Base-by-base conservation (phyloP, 2,113 vertebrate genomes). In the Silurus asotus region DNA sequence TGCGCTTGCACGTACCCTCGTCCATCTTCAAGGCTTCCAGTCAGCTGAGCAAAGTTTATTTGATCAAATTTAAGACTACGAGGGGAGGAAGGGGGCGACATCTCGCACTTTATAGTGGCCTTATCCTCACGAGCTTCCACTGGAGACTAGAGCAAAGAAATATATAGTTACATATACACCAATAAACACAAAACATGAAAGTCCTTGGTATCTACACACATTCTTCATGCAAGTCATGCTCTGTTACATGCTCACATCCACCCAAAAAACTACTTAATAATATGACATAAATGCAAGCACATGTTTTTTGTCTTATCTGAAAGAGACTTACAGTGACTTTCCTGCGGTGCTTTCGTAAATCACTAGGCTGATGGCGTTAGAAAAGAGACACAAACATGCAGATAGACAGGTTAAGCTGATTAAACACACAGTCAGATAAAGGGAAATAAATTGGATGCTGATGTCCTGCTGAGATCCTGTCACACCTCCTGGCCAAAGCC, bases 41-140 rank as follows among this genome's bases (percentile, higher is more conserved):
- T 95, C 69, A 95, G 94, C 85, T 97, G 95, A 10, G 96, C 94
- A 70, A 97, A 97, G 90, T 96, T 97, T 90, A 97, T 95, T 93
- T 95, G 95, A 91, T 99, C 97, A 84, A 97, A 94, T 67, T 96
- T 93, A 92, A 99, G 91, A 5, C 96, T 96, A 86, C 96, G 96
- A 65, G 98, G 98, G 28, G 97, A 99, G 7, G 97, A 97, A 0
- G 98, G 97, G 1, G 98, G 98, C 13, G 98, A 99, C 0, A 97
- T 98, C 95, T 99, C 98, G 87, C 98, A 99, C 93, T 97, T 97
- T 94, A 99, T 98, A 82, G 98, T 98, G 88, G 98, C 96, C 95
- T 99, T 99, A 92, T 99, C 98, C 92, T 97, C 96, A 72, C 96
- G 93, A 87, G 95, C 95, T 93, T 99, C 97, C 92, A 96, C 96